A percentile compares a stretch with the other conserved stretches of the same genome.
Conservation (phyloP, 23 tunicate genomes). For the Ascidia mentula region DNA sequence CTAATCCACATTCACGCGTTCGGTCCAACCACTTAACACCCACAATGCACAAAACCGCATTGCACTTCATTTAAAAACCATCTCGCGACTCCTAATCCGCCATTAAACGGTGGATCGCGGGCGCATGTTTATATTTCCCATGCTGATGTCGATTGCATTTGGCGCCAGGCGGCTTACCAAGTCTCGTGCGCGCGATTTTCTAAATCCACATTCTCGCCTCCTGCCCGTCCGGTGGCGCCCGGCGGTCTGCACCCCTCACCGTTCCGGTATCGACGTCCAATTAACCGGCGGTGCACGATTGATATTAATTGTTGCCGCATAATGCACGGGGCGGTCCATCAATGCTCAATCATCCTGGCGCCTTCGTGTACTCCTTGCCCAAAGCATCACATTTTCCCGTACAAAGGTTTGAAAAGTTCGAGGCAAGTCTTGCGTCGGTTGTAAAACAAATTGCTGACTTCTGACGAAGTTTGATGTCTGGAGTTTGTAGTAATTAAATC, state of each 20-base stretch:
- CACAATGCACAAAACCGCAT: not conserved
- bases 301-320: constrained; percentile 6
- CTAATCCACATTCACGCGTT: too few relatives aligned
- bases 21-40: not conserved
- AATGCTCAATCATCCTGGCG: not conserved
- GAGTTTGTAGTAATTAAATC: too few relatives aligned
- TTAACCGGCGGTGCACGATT: constrained; percentile 5
- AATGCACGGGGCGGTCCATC: constrained; percentile 6
- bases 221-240: not conserved
- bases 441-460: too few relatives aligned
- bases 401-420: too few relatives aligned
- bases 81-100: not conserved
- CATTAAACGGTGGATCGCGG: not conserved
- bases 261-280: not conserved
- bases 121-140: not conserved
- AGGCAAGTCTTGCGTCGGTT: too few relatives aligned
- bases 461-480: too few relatives aligned
- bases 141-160: not conserved
- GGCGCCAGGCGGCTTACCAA: constrained; percentile 2
- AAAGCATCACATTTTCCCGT: too few relatives aligned
- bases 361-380: too few relatives aligned
- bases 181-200: not conserved
- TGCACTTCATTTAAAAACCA: not conserved
- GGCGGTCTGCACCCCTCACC: not conserved
- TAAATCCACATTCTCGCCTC: not conserved